A percentile compares a stretch with the other conserved stretches of the same genome.
These are phyloP conservation scores for Nudaria mundana DNA, from an alignment of 2,888 invertebrate genomes.

Conservation along the genomic window DNA sequence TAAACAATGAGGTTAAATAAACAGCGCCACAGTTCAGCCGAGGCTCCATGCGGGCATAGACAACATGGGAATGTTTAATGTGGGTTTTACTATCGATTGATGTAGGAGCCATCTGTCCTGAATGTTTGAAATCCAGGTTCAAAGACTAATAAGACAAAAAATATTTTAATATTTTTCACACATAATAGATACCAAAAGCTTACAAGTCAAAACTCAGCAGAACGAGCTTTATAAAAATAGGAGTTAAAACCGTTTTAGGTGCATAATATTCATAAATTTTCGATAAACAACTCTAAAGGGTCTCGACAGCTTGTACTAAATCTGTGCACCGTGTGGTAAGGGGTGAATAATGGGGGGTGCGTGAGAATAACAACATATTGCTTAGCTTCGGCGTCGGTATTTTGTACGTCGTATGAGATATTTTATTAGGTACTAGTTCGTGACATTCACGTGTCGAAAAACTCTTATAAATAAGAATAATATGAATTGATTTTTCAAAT, in stretches of 20 bases:
- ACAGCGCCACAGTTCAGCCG: slow-evolving; percentile 15
- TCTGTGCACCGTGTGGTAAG: slow-evolving; percentile 24
- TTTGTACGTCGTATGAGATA: slow-evolving; percentile 8
- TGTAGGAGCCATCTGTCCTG: no score
- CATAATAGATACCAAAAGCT: slow-evolving; percentile 20
- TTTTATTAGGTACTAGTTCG: no score
- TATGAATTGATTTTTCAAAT: no score
- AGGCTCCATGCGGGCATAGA: slow-evolving; percentile 7
- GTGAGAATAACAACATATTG: slow-evolving; percentile 16
- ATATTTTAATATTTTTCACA: slow-evolving; percentile 8
- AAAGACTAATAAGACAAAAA: no score
- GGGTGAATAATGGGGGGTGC: slow-evolving; percentile 23
- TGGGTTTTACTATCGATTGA: no score
- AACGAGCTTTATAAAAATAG: slow-evolving; percentile 21
- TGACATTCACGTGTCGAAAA: no score
- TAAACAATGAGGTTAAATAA: slow-evolving; percentile 20
- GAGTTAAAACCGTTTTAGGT: slow-evolving; percentile 26
- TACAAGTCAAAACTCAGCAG: slow-evolving; percentile 15
- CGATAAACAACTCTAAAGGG: slow-evolving; percentile 24
- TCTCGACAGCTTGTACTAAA: slow-evolving; percentile 18
- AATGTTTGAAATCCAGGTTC: no score
- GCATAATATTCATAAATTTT: slow-evolving; percentile 35
- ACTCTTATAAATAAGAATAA: no score
- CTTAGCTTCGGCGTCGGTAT: slow-evolving; percentile 1
- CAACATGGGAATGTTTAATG: not conserved